These are phyloP conservation scores for Cyanoliseus patagonus DNA, from an alignment of 2,113 vertebrate species.

Conservation along the genomic window DNA sequence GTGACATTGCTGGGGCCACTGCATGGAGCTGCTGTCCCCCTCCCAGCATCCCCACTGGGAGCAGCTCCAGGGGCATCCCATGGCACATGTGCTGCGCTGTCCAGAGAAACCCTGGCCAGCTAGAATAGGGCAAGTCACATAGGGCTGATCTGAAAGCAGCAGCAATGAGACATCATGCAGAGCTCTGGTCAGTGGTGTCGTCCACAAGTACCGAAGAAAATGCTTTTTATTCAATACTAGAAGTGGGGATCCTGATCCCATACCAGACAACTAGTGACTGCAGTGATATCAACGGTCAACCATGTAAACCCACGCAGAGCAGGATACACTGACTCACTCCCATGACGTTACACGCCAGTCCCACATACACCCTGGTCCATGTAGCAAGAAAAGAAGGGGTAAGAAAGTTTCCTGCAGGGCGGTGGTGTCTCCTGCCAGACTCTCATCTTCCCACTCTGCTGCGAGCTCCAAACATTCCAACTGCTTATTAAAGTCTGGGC, in stretches of 20 bases:
- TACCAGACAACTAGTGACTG: fast-evolving
- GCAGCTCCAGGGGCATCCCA: not conserved
- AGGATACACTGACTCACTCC: not conserved
- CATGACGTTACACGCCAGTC: not conserved
- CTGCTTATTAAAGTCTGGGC: not conserved
- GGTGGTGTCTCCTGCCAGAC: not conserved
- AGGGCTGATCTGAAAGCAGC: not conserved
- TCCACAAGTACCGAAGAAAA: not conserved
- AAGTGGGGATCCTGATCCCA: not conserved
- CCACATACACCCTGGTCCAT: fast-evolving
- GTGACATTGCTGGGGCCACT: not conserved
- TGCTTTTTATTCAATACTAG: not conserved
- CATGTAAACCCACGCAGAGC: not conserved
- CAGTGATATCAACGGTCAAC: fast-evolving
- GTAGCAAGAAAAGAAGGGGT: not conserved
- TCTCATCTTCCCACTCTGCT: not conserved
- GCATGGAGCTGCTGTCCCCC: not conserved
- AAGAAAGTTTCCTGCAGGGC: not conserved
- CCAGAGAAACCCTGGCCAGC: not conserved
- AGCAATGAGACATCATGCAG: not conserved
- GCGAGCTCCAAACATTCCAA: not conserved
- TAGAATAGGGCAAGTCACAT: fast-evolving
- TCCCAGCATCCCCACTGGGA: not conserved
- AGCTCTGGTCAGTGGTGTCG: not conserved
- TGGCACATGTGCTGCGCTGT: fast-evolving